These are phyloP conservation scores for Bolborhynchus lineola DNA, from an alignment of 2,113 vertebrate genomes.

Conservation along the genomic window DNA sequence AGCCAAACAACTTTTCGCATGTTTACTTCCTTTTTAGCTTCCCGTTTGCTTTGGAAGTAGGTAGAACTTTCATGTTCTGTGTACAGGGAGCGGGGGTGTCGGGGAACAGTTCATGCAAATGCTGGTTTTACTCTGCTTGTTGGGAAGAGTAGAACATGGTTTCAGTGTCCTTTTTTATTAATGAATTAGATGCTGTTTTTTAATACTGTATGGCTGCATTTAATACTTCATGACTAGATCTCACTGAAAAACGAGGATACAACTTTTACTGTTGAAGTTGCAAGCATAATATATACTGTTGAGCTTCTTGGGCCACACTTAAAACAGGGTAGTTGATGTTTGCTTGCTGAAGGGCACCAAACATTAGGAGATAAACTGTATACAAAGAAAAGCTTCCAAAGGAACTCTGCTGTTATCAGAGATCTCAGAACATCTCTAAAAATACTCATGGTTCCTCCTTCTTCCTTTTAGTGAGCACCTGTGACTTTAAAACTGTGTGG, in stretches of 20 bases:
- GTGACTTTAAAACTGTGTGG: not conserved
- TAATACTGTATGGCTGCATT: not conserved
- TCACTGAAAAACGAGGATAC: not conserved
- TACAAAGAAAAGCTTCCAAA: not conserved
- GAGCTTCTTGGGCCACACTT: not conserved
- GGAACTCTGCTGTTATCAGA: not conserved
- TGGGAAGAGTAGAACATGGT: not conserved
- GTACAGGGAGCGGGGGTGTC: not conserved
- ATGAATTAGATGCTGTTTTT: not conserved
- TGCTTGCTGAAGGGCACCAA: not conserved
- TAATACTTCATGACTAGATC: not conserved
- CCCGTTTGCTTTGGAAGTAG: not conserved
- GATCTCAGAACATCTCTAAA: not conserved
- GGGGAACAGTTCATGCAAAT: not conserved
- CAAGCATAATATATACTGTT: rapidly evolving
- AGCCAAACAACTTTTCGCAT: not conserved
- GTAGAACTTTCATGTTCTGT: not conserved
- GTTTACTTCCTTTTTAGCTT: not conserved
- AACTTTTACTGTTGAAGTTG: not conserved
- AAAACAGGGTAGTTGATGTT: not conserved
- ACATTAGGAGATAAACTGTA: not conserved
- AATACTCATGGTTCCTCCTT: not conserved
- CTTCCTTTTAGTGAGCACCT: conserved; percentile 10
- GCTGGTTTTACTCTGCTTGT: not conserved
- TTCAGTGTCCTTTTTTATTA: not conserved